Conservation (phyloP, 2,888 invertebrate genomes). For the Synanthedon tipuliformis region DNA sequence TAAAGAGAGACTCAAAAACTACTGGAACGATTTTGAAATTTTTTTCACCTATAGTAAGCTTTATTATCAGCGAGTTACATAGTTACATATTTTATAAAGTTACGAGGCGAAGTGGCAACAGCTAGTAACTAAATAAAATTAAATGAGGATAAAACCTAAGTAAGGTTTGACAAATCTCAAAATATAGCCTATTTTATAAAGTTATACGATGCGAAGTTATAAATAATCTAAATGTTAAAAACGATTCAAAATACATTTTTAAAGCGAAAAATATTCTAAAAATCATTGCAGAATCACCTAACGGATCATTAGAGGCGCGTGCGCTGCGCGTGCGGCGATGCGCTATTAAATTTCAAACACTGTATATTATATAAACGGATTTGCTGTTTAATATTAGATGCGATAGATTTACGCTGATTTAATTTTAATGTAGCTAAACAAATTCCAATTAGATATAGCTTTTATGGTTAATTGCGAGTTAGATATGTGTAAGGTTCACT, state of each 20-base stretch:
- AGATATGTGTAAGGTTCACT: not conserved
- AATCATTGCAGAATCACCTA: slow-evolving; percentile 28
- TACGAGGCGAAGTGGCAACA: too few relatives aligned
- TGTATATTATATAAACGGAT: slow-evolving; percentile 23
- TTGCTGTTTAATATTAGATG: slow-evolving; percentile 28
- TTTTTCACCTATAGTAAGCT: too few relatives aligned
- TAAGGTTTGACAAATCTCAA: too few relatives aligned
- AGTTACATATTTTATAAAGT: too few relatives aligned
- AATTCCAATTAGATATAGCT: slow-evolving; percentile 6
- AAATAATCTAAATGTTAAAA: too few relatives aligned
- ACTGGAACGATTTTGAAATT: too few relatives aligned
- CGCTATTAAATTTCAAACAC: slow-evolving; percentile 46
- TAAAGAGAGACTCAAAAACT: too few relatives aligned
- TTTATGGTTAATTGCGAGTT: not conserved
- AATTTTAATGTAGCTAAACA: slow-evolving; percentile 7
- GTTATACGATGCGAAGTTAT: too few relatives aligned
- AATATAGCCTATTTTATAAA: too few relatives aligned
- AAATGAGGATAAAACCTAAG: too few relatives aligned
- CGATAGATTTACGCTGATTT: slow-evolving; percentile 15
- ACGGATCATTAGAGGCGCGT: slow-evolving; percentile 49
- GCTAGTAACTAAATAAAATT: too few relatives aligned
- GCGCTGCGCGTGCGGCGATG: slow-evolving; percentile 41
- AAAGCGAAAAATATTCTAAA: not conserved
- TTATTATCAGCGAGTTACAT: too few relatives aligned
- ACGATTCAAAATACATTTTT: not conserved